A percentile compares a stretch with the other conserved stretches of the same genome.
Conservation (phyloP, 2,797 vertebrate species). For the Apogon talboti region DNA sequence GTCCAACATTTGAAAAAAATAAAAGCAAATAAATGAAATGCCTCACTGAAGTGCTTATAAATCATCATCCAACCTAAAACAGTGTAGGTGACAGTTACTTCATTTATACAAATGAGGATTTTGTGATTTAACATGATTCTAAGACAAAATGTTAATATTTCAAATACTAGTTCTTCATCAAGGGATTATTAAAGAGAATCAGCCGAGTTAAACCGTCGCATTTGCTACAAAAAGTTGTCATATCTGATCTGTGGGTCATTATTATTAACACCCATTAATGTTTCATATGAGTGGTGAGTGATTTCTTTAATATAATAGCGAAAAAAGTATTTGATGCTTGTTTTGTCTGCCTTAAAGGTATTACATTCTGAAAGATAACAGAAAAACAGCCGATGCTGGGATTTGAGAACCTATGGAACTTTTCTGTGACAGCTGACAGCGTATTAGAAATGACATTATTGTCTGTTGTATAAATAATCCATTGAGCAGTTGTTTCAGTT, state of each 20-base stretch:
- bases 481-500: conserved; percentile 1
- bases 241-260: too few relatives aligned
- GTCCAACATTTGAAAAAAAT: background rate
- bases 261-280: too few relatives aligned
- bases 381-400: background rate
- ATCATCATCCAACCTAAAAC: conserved; percentile 2
- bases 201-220: too few relatives aligned
- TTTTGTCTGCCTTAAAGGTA: background rate
- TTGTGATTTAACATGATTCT: background rate
- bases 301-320: too few relatives aligned
- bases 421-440: background rate
- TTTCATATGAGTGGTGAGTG: too few relatives aligned
- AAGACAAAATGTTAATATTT: background rate
- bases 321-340: too few relatives aligned
- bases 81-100: background rate
- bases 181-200: too few relatives aligned
- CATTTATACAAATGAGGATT: background rate
- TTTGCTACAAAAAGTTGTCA: too few relatives aligned
- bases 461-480: background rate
- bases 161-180: background rate
- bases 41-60: conserved; percentile 8
- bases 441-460: background rate
- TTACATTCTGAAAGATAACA: background rate
- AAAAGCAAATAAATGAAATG: background rate
- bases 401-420: background rate